These are phyloP conservation scores for Bombus waltoni DNA, from an alignment of 1,140 invertebrate genomes.

Conservation along the genomic window DNA sequence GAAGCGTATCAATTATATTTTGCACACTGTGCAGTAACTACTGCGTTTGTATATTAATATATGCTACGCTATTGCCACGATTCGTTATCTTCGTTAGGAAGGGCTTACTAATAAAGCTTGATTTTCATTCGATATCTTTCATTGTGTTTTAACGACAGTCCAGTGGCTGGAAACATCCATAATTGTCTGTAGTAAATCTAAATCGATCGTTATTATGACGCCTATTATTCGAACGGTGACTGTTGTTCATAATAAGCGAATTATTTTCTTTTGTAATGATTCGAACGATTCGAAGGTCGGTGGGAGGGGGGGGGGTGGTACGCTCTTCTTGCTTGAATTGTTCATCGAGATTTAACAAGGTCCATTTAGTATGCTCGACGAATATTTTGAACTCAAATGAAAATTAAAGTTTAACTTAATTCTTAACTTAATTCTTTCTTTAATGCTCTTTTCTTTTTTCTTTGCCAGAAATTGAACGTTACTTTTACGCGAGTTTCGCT, in stretches of 20 bases:
- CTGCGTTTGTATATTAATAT: not conserved
- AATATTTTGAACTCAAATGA: slow-evolving; percentile 12
- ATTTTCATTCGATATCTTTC: slow-evolving; percentile 15
- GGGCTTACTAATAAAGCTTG: not conserved
- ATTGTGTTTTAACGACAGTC: not conserved
- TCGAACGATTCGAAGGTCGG: slow-evolving; percentile 31
- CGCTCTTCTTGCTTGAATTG: not conserved
- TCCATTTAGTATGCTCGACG: not conserved
- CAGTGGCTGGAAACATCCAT: not conserved
- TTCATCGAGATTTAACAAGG: slow-evolving; percentile 45
- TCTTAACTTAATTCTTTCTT: not conserved
- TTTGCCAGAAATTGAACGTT: not conserved
- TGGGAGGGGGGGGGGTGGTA: not conserved
- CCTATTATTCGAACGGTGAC: slow-evolving; percentile 15
- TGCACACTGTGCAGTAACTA: too few relatives aligned
- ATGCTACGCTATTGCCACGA: not conserved
- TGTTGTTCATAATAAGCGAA: slow-evolving; percentile 50
- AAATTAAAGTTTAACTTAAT: too few relatives aligned
- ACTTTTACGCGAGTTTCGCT: not conserved
- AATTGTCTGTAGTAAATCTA: slow-evolving; percentile 30
- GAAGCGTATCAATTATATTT: not conserved
- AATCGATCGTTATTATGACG: slow-evolving; percentile 32
- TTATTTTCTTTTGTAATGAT: slow-evolving; percentile 47
- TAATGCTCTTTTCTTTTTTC: too few relatives aligned
- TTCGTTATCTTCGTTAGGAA: not conserved